Conservation (phyloP, 2,888 invertebrate genomes). For the Auanema sp. region DNA sequence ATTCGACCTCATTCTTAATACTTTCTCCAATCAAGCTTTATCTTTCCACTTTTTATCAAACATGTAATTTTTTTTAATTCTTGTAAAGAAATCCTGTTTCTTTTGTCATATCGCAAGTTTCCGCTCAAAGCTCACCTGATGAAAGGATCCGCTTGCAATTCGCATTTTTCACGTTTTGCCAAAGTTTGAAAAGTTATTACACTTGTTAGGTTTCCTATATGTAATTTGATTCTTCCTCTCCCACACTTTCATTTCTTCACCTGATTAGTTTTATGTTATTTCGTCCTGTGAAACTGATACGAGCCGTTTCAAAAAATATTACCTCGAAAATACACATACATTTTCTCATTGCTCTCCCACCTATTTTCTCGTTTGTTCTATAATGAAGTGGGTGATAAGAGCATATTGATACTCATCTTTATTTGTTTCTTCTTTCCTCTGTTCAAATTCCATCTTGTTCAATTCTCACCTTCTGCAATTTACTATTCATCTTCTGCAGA, state of each 20-base stretch:
- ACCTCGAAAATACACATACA: no score
- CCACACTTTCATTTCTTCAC: slow-evolving; percentile 1
- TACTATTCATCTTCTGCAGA: not conserved
- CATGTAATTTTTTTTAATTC: not conserved
- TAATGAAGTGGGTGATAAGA: not conserved
- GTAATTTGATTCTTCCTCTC: not conserved
- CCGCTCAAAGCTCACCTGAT: not conserved
- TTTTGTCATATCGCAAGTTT: no score
- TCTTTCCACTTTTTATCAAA: not conserved
- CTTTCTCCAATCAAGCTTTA: slow-evolving; percentile 4
- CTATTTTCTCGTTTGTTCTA: not conserved
- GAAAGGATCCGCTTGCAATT: no score
- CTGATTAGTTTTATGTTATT: not conserved
- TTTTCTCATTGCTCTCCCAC: slow-evolving; percentile 1
- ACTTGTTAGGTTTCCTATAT: no score
- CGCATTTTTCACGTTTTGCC: no score
- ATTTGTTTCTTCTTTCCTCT: not conserved
- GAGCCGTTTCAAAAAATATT: no score
- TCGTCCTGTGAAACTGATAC: not conserved
- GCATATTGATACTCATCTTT: not conserved
- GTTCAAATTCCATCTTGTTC: not conserved
- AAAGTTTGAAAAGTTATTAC: no score
- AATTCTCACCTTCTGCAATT: no score
- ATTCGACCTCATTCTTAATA: slow-evolving; percentile 13
- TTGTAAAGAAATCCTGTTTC: no score